Percentiles rank a stretch among this genome's conserved stretches.
Conservation (phyloP, 2,888 invertebrate genomes). For the Malachius bipustulatus region DNA sequence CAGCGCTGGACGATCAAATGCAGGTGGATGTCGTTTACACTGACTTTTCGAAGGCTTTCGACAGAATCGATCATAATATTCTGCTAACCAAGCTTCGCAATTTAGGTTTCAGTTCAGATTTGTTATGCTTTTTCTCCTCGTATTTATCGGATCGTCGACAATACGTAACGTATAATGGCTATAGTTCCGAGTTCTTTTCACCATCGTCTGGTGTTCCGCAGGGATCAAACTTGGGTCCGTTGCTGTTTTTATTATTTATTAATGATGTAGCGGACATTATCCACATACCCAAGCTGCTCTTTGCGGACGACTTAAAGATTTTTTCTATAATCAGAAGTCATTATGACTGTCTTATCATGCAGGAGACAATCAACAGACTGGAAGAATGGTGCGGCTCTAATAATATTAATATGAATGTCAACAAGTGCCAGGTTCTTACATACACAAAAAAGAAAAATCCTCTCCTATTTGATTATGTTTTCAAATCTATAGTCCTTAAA, state of each 20-base stretch:
- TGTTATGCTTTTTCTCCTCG: not conserved
- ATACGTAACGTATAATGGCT: not conserved
- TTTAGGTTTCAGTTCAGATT: not conserved
- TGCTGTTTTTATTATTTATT: not conserved
- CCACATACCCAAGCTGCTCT: not conserved
- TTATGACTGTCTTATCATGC: not conserved
- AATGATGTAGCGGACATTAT: not conserved
- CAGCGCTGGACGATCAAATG: not conserved
- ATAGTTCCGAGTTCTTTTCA: not conserved
- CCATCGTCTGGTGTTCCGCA: not conserved
- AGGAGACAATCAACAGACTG: not conserved
- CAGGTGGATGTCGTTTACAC: slow-evolving; percentile 3
- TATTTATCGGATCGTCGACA: not conserved
- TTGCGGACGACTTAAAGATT: not conserved
- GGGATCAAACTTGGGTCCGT: not conserved
- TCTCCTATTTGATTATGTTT: too few species aligned
- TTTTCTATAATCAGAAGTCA: not conserved
- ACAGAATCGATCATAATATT: not conserved
- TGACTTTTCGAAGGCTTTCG: not conserved
- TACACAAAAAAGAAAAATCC: slow-evolving; percentile 1
- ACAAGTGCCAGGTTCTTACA: not conserved
- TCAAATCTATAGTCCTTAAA: too few species aligned
- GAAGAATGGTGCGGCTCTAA: not conserved
- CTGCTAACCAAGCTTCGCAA: not conserved
- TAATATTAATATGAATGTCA: not conserved